A percentile compares a stretch with the other conserved stretches of the same genome.
These are phyloP conservation scores for Mesembrinibis cayennensis DNA, from an alignment of 2,113 vertebrate genomes.

Conservation along the genomic window DNA sequence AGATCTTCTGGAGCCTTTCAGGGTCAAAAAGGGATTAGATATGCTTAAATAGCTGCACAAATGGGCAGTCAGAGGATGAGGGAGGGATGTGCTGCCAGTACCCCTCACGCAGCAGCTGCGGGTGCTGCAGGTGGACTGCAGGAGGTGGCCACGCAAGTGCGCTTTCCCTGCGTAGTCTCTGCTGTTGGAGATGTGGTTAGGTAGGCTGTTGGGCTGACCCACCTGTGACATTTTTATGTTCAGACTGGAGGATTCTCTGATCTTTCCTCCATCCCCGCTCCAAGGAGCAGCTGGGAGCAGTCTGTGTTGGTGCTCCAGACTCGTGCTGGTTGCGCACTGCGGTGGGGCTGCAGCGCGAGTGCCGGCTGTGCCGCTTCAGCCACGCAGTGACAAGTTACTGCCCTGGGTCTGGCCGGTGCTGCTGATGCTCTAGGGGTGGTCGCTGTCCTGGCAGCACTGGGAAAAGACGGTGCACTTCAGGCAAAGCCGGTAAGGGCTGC, in stretches of 20 bases:
- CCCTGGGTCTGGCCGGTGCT: background rate
- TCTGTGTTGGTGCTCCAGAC: background rate
- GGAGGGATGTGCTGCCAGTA: background rate
- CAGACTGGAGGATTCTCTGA: background rate
- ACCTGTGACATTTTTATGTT: background rate
- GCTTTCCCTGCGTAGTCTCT: fast-evolving
- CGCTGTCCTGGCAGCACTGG: background rate
- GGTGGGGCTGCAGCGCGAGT: background rate
- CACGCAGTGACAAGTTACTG: background rate
- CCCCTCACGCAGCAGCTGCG: background rate
- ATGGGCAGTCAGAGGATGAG: background rate
- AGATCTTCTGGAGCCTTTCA: background rate
- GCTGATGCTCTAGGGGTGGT: background rate
- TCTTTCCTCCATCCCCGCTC: background rate
- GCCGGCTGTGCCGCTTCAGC: fast-evolving
- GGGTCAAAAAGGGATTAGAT: background rate
- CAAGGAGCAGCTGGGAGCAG: background rate
- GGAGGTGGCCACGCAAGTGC: fast-evolving
- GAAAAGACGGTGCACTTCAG: background rate
- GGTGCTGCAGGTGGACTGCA: background rate
- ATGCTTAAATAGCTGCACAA: background rate
- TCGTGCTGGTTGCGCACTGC: background rate
- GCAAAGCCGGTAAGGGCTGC: background rate
- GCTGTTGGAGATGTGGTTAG: background rate
- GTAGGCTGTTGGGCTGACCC: background rate